Percentiles rank a stretch among this genome's conserved stretches.
Evolutionary conservation across 2,113 vertebrate species (phyloP).

Genomic region (Vimba vimba): DNA sequence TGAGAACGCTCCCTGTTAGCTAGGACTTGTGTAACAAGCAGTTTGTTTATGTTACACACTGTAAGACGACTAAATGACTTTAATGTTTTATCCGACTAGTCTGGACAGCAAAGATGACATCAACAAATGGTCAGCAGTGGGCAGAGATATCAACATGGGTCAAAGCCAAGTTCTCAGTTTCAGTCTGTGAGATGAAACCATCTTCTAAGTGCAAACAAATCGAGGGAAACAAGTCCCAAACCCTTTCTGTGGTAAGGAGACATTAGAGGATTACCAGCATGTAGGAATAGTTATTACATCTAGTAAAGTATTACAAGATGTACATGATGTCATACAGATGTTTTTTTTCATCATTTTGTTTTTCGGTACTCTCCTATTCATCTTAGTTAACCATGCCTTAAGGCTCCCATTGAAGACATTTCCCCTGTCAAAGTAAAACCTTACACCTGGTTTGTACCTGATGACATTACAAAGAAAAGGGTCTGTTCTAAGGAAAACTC

Average conservation of each 20-base stretch:
- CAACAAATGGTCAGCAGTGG: conserved; percentile 32
- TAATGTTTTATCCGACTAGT: conserved; percentile 13
- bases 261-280: neutral
- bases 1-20: too few relatives aligned
- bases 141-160: conserved; percentile 46
- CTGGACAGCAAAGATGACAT: conserved; percentile 21
- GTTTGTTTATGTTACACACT: neutral
- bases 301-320: neutral
- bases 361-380: neutral
- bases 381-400: neutral
- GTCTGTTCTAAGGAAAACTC: conserved; percentile 1
- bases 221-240: neutral
- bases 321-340: neutral
- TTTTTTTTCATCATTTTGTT: neutral
- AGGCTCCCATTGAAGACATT: neutral
- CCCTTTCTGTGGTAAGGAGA: conserved; percentile 40
- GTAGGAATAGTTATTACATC: neutral
- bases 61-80: neutral
- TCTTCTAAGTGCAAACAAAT: conserved; percentile 31
- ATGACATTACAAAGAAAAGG: conserved; percentile 10
- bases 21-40: neutral
- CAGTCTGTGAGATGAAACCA: conserved; percentile 33
- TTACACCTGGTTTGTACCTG: neutral
- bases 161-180: conserved; percentile 43
- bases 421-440: conserved; percentile 7